Evolutionary conservation across 1,140 invertebrate genomes (phyloP), one percentile per base, ranked within the genome.

Genomic region (Diabrotica undecimpunctata): DNA sequence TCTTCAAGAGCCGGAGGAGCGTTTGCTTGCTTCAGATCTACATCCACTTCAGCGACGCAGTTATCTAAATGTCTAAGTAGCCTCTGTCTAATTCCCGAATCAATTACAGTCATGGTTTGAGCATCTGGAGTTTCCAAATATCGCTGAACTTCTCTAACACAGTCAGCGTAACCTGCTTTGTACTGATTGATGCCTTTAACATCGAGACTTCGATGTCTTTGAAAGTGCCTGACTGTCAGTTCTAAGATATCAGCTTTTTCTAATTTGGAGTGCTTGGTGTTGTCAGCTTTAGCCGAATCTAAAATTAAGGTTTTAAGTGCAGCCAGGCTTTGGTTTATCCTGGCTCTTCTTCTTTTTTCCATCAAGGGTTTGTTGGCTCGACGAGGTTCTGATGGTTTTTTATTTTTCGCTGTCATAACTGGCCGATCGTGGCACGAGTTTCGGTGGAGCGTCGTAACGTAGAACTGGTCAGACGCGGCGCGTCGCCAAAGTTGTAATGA

Each of bases 181-280:
- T 84, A 84, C 72, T 83, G 83, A 65, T 83, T 81, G 7, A 83
- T 82, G 75, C 79, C 87, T 46, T 84, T 83, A 69, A 85, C 83
- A 60, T 85, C 85, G 2, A 88, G 78, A 68, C 85, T 87, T 69
- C 87, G 84, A 74, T 89, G 87, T 66, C 88, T 80, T 72, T 92
- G 90, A 62, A 96, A 85, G 78, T 95, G 91, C 68, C 92, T 85
- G 11, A 96, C 94, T 0, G 94, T 95, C 78, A 96, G 83, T 78
- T 97, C 94, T 54, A 97, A 80, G 70, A 97, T 95, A 79, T 96
- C 94, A 11, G 94, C 94, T 79, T 97, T 97, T 80, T 96, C 94
- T 70, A 96, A 81, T 79, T 90, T 90, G 51, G 88, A 89, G 75
- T 90, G 88, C 74, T 89, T 89, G 53, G 84, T 86, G 76, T 85